phyloP scores from a whole-genome alignment of 2,888 invertebrate genomes.

The Agelastica alni region DNA sequence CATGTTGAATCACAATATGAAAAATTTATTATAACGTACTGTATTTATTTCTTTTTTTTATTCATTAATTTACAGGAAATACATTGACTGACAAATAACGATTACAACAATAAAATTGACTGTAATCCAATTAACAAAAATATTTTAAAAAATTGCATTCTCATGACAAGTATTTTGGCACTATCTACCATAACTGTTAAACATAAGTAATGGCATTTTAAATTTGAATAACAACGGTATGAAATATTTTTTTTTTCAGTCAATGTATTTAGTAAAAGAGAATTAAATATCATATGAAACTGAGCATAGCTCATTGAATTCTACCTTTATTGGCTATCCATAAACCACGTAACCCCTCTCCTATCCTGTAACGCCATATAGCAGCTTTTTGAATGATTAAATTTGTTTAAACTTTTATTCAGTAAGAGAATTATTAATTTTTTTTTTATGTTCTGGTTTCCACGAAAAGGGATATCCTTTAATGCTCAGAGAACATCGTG shows the following conservation, averaged over 20 bases:
- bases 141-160: background rate
- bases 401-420: too few relatives aligned
- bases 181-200: background rate
- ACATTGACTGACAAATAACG: slow-evolving; percentile 1
- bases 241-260: background rate
- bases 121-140: background rate
- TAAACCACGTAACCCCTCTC: too few relatives aligned
- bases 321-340: background rate
- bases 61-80: background rate
- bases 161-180: background rate
- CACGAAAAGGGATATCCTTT: too few relatives aligned
- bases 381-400: too few relatives aligned
- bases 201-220: background rate
- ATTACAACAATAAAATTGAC: too few relatives aligned
- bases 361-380: too few relatives aligned
- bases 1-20: background rate
- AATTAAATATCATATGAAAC: background rate
- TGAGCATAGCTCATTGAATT: background rate
- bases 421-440: too few relatives aligned
- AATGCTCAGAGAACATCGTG: too few relatives aligned
- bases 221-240: background rate
- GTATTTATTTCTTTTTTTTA: slow-evolving; percentile 4
- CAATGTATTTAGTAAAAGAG: background rate
- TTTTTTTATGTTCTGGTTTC: too few relatives aligned
- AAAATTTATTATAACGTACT: slow-evolving; percentile 3